Percentiles rank a stretch among this genome's conserved stretches.
Evolutionary conservation across 2,888 invertebrate species (phyloP).

Genomic region (Pseudococcus longispinus): DNA sequence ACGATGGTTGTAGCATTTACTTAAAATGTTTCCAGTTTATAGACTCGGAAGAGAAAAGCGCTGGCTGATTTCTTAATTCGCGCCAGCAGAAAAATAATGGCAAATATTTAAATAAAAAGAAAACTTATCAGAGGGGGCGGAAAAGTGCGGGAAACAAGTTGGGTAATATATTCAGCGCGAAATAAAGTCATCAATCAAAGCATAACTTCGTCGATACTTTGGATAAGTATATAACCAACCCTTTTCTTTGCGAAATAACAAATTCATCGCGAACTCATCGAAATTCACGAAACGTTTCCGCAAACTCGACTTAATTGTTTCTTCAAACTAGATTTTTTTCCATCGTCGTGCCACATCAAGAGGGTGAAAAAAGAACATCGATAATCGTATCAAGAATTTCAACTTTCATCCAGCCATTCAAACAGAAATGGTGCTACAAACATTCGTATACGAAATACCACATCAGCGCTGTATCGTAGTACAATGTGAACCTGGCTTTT

Average conservation of each 20-base stretch:
- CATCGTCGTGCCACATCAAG: neutral
- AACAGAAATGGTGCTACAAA: neutral
- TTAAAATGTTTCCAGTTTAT: neutral
- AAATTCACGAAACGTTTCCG: conserved; percentile 30
- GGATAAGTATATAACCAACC: neutral
- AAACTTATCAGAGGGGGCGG: neutral
- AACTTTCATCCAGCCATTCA: neutral
- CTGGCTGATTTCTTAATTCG: neutral
- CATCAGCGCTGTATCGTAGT: neutral
- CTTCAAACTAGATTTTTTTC: neutral
- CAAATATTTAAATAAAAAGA: neutral
- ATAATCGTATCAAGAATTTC: neutral
- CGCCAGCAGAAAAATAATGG: neutral
- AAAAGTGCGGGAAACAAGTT: neutral
- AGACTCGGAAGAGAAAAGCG: neutral
- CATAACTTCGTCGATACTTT: conserved; percentile 7
- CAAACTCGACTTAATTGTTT: conserved; percentile 22
- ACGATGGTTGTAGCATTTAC: neutral
- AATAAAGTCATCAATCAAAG: conserved; percentile 43
- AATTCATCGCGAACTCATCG: conserved; percentile 36
- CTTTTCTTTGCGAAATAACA: conserved; percentile 16
- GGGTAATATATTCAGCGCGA: conserved; percentile 22
- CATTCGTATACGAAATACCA: neutral
- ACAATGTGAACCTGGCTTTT: conserved; percentile 1
- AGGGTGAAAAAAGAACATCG: neutral